A percentile compares a stretch with the other conserved stretches of the same genome.
Evolutionary conservation across 2,797 vertebrate species (phyloP).

Genomic region (Scolopax rusticola): DNA sequence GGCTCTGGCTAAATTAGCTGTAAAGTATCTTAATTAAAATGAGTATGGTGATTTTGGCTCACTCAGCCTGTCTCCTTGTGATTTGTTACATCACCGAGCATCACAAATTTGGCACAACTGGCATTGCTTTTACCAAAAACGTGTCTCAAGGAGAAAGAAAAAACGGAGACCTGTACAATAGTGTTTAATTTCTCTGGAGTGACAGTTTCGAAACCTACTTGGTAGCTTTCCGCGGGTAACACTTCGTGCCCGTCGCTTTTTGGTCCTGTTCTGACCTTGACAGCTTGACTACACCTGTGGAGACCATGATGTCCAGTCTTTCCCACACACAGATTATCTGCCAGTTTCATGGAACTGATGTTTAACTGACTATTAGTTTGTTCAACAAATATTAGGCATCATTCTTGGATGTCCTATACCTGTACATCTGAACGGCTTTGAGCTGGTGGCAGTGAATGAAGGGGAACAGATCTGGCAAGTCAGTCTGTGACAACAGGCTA

Average conservation of each 20-base stretch:
- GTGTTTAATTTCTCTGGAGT: not conserved
- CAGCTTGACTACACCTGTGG: not conserved
- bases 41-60: conserved; percentile 55
- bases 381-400: not conserved
- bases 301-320: not conserved
- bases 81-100: conserved; percentile 38
- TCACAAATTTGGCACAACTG: conserved; percentile 51
- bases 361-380: not conserved
- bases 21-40: conserved; percentile 77
- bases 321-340: not conserved
- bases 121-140: fast-evolving
- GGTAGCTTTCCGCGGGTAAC: not conserved
- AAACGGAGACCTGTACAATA: fast-evolving
- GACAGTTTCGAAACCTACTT: not conserved
- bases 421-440: not conserved
- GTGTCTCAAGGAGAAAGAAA: not conserved
- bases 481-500: not conserved
- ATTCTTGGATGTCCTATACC: not conserved
- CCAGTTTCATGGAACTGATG: not conserved
- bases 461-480: not conserved
- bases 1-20: conserved; percentile 70
- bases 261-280: not conserved
- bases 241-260: not conserved
- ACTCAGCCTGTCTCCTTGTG: conserved; percentile 41
- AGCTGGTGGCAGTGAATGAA: not conserved